phyloP scores from a whole-genome alignment of 1,140 invertebrate genomes.

The Rhyzopertha dominica region DNA sequence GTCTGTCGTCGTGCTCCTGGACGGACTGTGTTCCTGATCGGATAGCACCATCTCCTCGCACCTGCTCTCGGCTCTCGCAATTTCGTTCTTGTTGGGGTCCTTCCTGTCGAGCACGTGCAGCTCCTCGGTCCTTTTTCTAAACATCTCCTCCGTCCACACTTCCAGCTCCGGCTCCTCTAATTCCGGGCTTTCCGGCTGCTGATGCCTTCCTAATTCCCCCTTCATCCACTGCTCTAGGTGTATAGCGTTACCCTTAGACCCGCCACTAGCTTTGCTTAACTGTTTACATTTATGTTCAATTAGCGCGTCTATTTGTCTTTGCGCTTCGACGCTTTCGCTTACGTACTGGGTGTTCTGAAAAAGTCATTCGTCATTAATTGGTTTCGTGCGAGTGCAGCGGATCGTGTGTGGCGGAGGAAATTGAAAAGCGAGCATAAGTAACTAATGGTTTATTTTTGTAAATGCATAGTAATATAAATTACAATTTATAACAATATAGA shows the following conservation, averaged over 20 bases:
- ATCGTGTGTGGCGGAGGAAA: no score
- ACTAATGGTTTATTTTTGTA: constrained; percentile 40
- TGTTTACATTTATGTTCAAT: constrained; percentile 58
- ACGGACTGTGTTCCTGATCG: constrained; percentile 58
- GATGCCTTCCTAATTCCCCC: constrained; percentile 48
- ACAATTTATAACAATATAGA: constrained; percentile 38
- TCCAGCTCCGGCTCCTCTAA: constrained; percentile 51
- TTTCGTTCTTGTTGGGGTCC: constrained; percentile 32
- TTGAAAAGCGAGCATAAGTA: constrained; percentile 41
- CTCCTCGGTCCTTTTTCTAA: constrained; percentile 60
- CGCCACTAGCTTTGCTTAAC: constrained; percentile 51
- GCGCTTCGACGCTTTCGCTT: constrained; percentile 39
- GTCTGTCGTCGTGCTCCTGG: constrained; percentile 64
- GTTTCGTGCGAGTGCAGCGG: no score
- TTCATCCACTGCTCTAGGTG: constrained; percentile 72
- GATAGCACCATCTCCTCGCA: constrained; percentile 45
- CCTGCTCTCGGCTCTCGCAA: constrained; percentile 42
- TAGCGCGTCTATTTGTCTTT: constrained; percentile 51
- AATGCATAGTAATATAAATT: constrained; percentile 38
- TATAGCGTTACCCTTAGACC: constrained; percentile 56
- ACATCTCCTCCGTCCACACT: constrained; percentile 66
- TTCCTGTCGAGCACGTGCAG: constrained; percentile 52
- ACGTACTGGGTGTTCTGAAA: constrained; percentile 10
- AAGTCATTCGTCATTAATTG: no score
- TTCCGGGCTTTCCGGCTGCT: constrained; percentile 45